phyloP scores from a whole-genome alignment of 1,140 invertebrate species.

The Hyles vespertilio region DNA sequence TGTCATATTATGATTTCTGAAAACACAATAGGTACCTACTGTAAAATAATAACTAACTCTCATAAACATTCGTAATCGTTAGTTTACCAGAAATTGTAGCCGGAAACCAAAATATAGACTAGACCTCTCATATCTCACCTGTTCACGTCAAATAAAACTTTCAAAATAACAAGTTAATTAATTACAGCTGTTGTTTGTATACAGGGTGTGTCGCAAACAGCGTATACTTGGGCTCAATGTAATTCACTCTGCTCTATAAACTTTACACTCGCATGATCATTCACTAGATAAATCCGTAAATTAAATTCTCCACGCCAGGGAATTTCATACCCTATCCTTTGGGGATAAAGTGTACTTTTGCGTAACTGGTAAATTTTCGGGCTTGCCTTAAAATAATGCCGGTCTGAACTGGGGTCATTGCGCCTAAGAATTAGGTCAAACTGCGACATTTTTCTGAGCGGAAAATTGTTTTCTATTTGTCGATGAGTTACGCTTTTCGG shows the following conservation, averaged over 20 bases:
- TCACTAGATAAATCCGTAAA: slow-evolving; percentile 66
- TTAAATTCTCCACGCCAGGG: slow-evolving; percentile 40
- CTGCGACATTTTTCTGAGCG: slow-evolving; percentile 50
- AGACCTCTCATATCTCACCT: too few species aligned
- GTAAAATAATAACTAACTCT: too few species aligned
- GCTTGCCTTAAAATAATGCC: slow-evolving; percentile 57
- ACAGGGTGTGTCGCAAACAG: too few species aligned
- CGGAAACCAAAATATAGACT: too few species aligned
- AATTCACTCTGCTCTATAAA: slow-evolving; percentile 55
- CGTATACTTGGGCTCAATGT: slow-evolving; percentile 31
- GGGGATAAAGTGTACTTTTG: background rate
- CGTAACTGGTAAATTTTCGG: slow-evolving; percentile 17
- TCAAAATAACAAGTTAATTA: too few species aligned
- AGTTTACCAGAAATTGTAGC: too few species aligned
- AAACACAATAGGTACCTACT: too few species aligned
- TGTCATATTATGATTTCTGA: too few species aligned
- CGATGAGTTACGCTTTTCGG: background rate
- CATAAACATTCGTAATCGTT: too few species aligned
- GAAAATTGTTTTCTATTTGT: slow-evolving; percentile 37
- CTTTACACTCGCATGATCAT: slow-evolving; percentile 63
- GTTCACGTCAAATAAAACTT: too few species aligned
- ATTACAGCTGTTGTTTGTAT: too few species aligned
- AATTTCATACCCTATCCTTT: slow-evolving; percentile 1
- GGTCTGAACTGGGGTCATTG: slow-evolving; percentile 43
- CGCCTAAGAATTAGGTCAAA: slow-evolving; percentile 53